Base-by-base conservation (phyloP, 2,797 vertebrate species). In the Chiroxiphia lanceolata region DNA sequence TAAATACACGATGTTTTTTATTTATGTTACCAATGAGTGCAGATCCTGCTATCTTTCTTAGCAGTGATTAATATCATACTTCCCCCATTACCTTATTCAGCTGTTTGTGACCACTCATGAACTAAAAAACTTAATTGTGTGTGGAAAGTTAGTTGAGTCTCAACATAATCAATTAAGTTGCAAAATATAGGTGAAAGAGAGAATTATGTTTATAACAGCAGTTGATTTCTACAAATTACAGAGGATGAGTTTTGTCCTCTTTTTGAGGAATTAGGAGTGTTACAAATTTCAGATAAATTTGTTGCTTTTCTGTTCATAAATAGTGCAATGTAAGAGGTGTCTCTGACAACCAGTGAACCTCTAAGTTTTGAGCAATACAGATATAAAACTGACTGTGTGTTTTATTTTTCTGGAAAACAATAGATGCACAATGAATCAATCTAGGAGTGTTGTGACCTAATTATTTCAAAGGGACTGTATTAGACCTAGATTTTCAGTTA, bases 211-310 rank as follows among this genome's bases (percentile, higher is more conserved):
- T 61, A 7, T n/a, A 13, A 75, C 6, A 71, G 6, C 5, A 31
- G 10, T 31, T 61, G 45, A 65, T 31, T 47, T 85, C 45, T 44
- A 21, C 2, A 17, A 38, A 61, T 48, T 47, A 26, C 2, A 36
- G 8, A 27, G 16, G 6, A 5, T 27, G 8, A 45, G 1, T 47
- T 92, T 85, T 87, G 14, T 3, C 4, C 3, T 1, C 1, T 61
- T 8, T 77, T 59, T 34, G 20, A 68, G 23, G 33, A 7, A 67
- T 54, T 64, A 54, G 2, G 25, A 38, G 2, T 3, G 1, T 21
- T 89, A 70, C 80, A 67, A n/a, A 3, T 74, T 83, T 56, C n/a
- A 56, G 27, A 8, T 76, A 79, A 44, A 54, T 47, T 40, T 64
- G 5, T 53, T 84, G 1, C 0, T 16, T 63, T 90, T 84, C 63